Conservation (phyloP, 2,888 invertebrate genomes). For the Eristalis arbustorum region DNA sequence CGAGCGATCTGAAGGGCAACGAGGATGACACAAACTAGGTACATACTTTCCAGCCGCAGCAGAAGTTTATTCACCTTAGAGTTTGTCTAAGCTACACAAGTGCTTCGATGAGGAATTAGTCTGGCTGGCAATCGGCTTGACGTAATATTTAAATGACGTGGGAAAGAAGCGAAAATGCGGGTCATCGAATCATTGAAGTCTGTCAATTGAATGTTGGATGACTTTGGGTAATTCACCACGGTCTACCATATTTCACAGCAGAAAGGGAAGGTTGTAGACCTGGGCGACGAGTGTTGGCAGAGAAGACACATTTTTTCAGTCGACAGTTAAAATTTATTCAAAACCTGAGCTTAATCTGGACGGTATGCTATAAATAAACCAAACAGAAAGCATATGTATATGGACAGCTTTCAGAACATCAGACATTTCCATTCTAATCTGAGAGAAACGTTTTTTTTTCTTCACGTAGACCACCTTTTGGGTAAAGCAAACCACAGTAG, state of each 20-base stretch:
- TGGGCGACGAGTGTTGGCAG: background rate
- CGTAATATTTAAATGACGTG: background rate
- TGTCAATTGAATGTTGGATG: background rate
- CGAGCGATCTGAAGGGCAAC: background rate
- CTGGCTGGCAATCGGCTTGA: background rate
- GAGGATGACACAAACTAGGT: background rate
- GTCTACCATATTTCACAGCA: background rate
- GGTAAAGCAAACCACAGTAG: no score
- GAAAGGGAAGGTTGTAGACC: background rate
- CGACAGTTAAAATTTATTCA: no score
- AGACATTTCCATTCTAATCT: no score
- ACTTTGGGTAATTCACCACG: background rate
- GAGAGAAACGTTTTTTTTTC: no score
- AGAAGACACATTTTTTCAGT: background rate
- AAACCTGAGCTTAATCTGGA: no score
- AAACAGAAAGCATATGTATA: no score
- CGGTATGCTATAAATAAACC: no score
- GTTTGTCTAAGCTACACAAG: background rate
- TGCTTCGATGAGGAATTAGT: background rate
- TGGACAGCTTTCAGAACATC: no score
- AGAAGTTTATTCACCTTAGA: background rate
- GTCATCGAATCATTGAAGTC: background rate
- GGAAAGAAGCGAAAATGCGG: background rate
- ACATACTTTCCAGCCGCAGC: background rate
- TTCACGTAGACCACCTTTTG: no score